Conservation (phyloP, 2,888 invertebrate genomes). For the Tetheella fluctuosa region DNA sequence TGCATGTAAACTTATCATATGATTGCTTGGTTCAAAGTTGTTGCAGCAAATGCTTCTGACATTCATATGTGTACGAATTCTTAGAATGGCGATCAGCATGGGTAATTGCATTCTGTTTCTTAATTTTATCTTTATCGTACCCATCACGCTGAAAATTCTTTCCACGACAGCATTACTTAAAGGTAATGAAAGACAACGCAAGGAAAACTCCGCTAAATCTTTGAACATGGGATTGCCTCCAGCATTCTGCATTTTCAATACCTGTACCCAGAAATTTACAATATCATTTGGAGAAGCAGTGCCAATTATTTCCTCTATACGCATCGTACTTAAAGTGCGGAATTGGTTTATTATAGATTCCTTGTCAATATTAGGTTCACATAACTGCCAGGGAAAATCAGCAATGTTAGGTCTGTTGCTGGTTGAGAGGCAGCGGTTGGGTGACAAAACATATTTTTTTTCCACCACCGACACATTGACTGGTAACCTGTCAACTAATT, state of each 20-base stretch:
- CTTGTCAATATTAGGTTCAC: constrained; percentile 26
- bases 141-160: too few species aligned
- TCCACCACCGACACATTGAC: constrained; percentile 26
- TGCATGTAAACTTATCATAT: too few species aligned
- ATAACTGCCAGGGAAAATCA: constrained; percentile 27
- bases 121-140: too few species aligned
- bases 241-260: constrained; percentile 28
- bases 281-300: constrained; percentile 24
- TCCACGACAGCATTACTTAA: too few species aligned
- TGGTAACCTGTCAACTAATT: constrained; percentile 26
- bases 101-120: too few species aligned
- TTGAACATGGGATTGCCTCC: constrained; percentile 25
- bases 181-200: too few species aligned
- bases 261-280: constrained; percentile 25
- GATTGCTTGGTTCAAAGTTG: too few species aligned
- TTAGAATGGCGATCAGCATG: too few species aligned
- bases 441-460: constrained; percentile 23
- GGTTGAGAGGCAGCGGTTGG: constrained; percentile 21
- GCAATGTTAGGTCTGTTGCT: constrained; percentile 23
- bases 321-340: constrained; percentile 26
- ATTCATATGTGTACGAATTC: too few species aligned
- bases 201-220: too few species aligned
- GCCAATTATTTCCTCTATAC: constrained; percentile 25
- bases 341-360: constrained; percentile 26
- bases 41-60: too few species aligned